Base-by-base conservation (phyloP, 1,140 invertebrate genomes). In the Araneus ventricosus region DNA sequence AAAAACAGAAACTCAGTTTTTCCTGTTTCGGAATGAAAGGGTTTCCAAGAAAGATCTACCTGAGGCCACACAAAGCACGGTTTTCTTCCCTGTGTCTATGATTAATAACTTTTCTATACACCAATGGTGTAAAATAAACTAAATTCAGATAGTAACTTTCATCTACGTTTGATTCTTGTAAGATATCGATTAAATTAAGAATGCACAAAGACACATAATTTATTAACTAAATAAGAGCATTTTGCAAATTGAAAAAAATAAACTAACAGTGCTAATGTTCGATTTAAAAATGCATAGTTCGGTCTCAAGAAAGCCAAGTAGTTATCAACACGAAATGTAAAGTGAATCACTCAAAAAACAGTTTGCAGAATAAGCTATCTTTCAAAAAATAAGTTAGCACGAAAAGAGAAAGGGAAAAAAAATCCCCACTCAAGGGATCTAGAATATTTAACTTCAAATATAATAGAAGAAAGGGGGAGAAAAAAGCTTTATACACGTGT, bases 71-170 rank as follows among this genome's bases (percentile, higher is more conserved):
- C 88, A 82, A 90, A 79, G 88, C 88, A 41, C 24, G 41, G 52
- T 52, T 90, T 82, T 90, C 75, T 90, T 90, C 45, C 52, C 67
- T 52, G n/a, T 82, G 41, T 70, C 80, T 52, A 91, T 91, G 82
- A 91, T 91, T 91, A 91, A 91, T 91, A 91, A 85, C 90, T 84
- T 91, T 91, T 91, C 90, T n/a, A n/a, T n/a, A n/a, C n/a, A n/a
- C n/a, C 10, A 14, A 52, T 52, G 17, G 10, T 1, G 45, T 14
- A 52, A 52, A 52, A 52, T 52, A 52, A 52, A 52, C 45, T 52
- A 14, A 52, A 52, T 0, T 14, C 45, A 52, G 10, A 52, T 0
- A 52, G 45, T 0, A 52, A 52, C 10, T 14, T 52, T 52, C 10
- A 52, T 52, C 45, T 8, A 52, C 10, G 45, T 52, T 52, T 52